Evolutionary conservation across 2,113 vertebrate genomes (phyloP), one percentile per base, ranked within the genome.

Genomic region (Cyanoramphus novaezelandiae): DNA sequence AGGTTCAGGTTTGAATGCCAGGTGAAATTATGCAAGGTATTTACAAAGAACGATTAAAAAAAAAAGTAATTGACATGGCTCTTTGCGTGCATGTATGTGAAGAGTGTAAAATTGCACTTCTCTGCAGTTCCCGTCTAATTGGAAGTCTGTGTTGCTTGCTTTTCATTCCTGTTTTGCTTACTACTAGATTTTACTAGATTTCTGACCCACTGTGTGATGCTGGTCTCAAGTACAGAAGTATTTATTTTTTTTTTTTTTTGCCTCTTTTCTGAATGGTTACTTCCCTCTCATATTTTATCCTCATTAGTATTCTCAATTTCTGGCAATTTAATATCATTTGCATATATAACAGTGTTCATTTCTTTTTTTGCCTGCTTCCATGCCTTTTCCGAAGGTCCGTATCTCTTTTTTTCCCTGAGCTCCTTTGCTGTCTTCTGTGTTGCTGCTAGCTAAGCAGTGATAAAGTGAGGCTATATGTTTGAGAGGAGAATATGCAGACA

Each of bases 61-160:
- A 0, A 50, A 41, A 47, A 33, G 29, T 7, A 4, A 8, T 4
- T 9, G 2, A 6, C 0, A 0, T 43, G 3, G 31, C 16, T 79
- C 3, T 57, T 11, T 72, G 9, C 19, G 1, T 68, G 12, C 55
- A 6, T 68, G 23, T 60, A 10, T 28, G 24, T 55, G 46, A 47
- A 70, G 65, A 59, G 39, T 93, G 86, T 35, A 24, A 84, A 88
- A 78, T 31, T 10, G 14, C 4, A 2, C 13, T 72, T 5, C 31
- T 44, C 65, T 57, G 18, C 24, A 24, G 35, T 91, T 78, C 35
- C 41, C 2, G 1, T 47, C 20, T 57, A 16, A 19, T 37, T 67
- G 52, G 25, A 86, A 86, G 60, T 94, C 76, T 60, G 27, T 49
- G 10, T 20, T 55, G 17, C 37, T 76, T 27, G 19, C n/a, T 87